Evolutionary conservation across 2,113 vertebrate species (phyloP).

Genomic region (Cavia porcellus): DNA sequence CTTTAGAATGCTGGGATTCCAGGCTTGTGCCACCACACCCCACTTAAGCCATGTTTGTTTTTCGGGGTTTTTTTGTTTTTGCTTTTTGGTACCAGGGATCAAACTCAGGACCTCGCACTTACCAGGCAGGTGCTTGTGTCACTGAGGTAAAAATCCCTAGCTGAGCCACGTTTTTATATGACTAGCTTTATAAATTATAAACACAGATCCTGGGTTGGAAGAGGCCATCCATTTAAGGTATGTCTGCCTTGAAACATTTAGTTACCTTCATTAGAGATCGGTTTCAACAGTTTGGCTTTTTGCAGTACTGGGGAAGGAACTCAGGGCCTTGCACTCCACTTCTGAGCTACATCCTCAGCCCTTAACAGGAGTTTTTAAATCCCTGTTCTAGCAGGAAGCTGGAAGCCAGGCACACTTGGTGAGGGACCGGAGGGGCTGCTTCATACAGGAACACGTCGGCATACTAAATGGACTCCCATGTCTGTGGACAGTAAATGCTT

Average conservation of each 20-base stretch:
- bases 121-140: too few species aligned
- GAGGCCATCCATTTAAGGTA: background rate
- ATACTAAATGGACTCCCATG: background rate
- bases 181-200: background rate
- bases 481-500: background rate
- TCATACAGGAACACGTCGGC: background rate
- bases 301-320: background rate
- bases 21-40: background rate
- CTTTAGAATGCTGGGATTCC: background rate
- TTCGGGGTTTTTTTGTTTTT: too few species aligned
- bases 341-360: background rate
- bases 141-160: too few species aligned
- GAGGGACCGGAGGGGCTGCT: background rate
- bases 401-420: background rate
- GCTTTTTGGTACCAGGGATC: too few species aligned
- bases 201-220: slow-evolving; percentile 3
- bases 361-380: background rate
- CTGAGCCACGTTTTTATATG: background rate
- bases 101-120: too few species aligned
- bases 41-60: background rate
- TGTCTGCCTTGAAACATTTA: background rate
- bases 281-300: background rate
- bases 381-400: background rate
- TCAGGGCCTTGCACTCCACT: background rate
- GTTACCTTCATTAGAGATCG: background rate